A percentile compares a stretch with the other conserved stretches of the same genome.
Evolutionary conservation across 2,888 invertebrate genomes (phyloP).

Genomic region (Monopis laevigella): DNA sequence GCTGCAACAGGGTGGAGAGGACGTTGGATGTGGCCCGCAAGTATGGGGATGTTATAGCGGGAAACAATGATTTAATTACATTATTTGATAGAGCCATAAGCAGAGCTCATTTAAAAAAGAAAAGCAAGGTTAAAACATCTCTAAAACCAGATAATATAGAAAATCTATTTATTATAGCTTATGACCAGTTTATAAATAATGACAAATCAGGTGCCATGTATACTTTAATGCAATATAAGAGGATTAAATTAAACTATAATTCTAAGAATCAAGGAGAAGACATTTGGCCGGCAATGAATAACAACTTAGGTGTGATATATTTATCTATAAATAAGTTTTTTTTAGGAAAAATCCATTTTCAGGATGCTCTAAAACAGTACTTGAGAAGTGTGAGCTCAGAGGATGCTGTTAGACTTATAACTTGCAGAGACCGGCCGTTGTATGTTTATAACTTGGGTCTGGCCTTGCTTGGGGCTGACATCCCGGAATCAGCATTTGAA

Average conservation of each 20-base stretch:
- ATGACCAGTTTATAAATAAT: slow-evolving; percentile 52
- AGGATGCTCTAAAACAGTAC: slow-evolving; percentile 81
- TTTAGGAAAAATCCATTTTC: slow-evolving; percentile 81
- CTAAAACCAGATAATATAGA: slow-evolving; percentile 50
- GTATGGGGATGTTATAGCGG: slow-evolving; percentile 35
- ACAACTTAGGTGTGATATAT: slow-evolving; percentile 85
- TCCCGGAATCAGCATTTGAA: slow-evolving; percentile 88
- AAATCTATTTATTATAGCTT: slow-evolving; percentile 53
- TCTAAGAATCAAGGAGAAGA: slow-evolving; percentile 54
- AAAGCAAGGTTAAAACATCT: slow-evolving; percentile 36
- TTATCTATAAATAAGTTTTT: slow-evolving; percentile 83
- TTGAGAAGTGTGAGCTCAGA: slow-evolving; percentile 52
- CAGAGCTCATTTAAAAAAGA: slow-evolving; percentile 45
- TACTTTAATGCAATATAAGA: slow-evolving; percentile 45
- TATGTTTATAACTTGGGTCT: slow-evolving; percentile 87
- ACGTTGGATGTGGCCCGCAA: slow-evolving; percentile 45
- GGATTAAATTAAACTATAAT: slow-evolving; percentile 45
- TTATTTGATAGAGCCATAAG: slow-evolving; percentile 47
- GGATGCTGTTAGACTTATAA: slow-evolving; percentile 46
- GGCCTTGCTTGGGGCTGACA: slow-evolving; percentile 81
- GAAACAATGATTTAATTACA: slow-evolving; percentile 37
- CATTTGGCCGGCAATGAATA: slow-evolving; percentile 71
- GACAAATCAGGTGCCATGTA: slow-evolving; percentile 48
- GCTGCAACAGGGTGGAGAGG: slow-evolving; percentile 52
- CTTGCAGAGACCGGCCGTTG: slow-evolving; percentile 63